Evolutionary conservation across 1,140 invertebrate genomes (phyloP).

Genomic region (Drosophila sulfurigaster): DNA sequence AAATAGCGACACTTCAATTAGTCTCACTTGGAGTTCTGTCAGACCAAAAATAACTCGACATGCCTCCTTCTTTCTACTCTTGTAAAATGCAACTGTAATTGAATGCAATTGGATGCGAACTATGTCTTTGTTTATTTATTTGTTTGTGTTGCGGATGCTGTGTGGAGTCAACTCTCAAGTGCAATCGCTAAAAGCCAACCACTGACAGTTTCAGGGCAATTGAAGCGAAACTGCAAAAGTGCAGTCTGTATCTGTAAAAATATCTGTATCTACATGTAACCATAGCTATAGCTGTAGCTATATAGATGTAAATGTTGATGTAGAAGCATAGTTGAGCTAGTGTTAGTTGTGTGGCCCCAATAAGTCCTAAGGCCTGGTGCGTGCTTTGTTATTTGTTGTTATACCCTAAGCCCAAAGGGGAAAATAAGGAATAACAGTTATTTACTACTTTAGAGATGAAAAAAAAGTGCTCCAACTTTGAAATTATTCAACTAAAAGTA

Average conservation of each 20-base stretch:
- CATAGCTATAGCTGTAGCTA: conserved; percentile 9
- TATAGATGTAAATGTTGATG: conserved; percentile 16
- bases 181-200: conserved; percentile 31
- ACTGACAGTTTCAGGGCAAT: conserved; percentile 53
- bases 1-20: conserved; percentile 47
- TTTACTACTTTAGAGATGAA: no score
- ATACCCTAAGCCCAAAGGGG: no score
- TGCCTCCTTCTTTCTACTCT: background rate
- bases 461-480: no score
- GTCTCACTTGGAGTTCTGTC: conserved; percentile 43
- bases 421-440: no score
- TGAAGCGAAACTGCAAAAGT: conserved; percentile 69
- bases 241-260: conserved; percentile 44
- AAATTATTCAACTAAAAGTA: no score
- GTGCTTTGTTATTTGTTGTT: conserved; percentile 11
- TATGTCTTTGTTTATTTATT: background rate
- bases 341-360: conserved; percentile 35
- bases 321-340: conserved; percentile 2
- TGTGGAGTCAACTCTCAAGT: conserved; percentile 51
- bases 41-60: conserved; percentile 44
- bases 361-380: conserved; percentile 9
- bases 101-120: conserved; percentile 71
- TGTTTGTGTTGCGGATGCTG: conserved; percentile 8
- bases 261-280: conserved; percentile 41
- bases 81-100: conserved; percentile 41